phyloP scores from a whole-genome alignment of 2,888 invertebrate species.

The Rhingia rostrata region DNA sequence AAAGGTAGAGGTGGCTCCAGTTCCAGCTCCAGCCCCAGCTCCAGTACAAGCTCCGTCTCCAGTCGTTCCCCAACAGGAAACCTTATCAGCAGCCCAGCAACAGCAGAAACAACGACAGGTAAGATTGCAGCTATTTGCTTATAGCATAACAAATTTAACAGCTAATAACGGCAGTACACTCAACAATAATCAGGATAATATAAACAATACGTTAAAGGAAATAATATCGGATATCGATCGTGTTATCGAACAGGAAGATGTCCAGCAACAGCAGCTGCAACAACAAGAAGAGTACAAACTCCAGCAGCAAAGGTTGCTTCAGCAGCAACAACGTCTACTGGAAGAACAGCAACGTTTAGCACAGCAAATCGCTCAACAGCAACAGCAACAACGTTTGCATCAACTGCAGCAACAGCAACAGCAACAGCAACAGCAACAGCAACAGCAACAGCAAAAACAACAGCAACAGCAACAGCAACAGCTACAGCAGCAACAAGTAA shows the following conservation, averaged over 20 bases:
- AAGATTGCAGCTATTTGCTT: conserved; percentile 60
- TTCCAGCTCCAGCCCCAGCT: background rate
- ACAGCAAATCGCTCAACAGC: conserved; percentile 64
- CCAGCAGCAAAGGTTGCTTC: conserved; percentile 55
- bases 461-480: conserved; percentile 2
- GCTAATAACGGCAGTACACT: conserved; percentile 69
- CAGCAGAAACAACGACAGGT: conserved; percentile 64
- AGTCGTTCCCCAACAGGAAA: conserved; percentile 25
- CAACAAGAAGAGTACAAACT: conserved; percentile 62
- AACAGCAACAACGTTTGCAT: conserved; percentile 53
- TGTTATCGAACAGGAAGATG: conserved; percentile 84
- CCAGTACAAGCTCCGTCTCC: conserved; percentile 11
- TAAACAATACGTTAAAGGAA: conserved; percentile 85
- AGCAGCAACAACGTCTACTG: conserved; percentile 52
- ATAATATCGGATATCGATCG: conserved; percentile 86
- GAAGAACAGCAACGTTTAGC: conserved; percentile 50
- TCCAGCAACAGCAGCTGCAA: conserved; percentile 75
- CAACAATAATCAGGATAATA: conserved; percentile 83
- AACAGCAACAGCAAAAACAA: conserved; percentile 33
- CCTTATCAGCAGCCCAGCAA: conserved; percentile 10
- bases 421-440: conserved; percentile 30
- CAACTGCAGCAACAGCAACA: conserved; percentile 31
- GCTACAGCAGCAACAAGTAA: conserved; percentile 6
- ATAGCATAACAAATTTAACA: conserved; percentile 67
- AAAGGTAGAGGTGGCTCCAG: background rate